Percentiles rank a stretch among this genome's conserved stretches.
These are phyloP conservation scores for Emydocephalus ijimae DNA, from an alignment of 2,113 vertebrate species.

Conservation along the genomic window DNA sequence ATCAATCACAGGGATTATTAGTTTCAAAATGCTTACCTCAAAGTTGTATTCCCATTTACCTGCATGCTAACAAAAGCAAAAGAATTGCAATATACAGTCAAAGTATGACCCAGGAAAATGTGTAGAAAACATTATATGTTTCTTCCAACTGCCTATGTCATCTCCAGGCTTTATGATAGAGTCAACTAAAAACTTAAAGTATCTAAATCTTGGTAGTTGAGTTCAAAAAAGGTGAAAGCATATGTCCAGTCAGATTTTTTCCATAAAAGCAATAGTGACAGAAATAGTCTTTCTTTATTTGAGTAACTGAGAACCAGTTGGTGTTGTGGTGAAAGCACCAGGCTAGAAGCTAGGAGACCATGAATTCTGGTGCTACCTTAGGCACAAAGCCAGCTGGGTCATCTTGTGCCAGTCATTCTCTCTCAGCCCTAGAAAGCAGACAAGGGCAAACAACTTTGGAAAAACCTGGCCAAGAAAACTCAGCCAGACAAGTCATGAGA, in stretches of 20 bases:
- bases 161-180: neutral
- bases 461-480: neutral
- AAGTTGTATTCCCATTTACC: constrained; percentile 97
- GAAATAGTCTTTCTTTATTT: neutral
- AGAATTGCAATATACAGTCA: constrained; percentile 30
- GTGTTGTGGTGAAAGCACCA: neutral
- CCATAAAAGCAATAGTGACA: neutral
- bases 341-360: neutral
- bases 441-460: neutral
- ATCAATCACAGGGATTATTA: constrained; percentile 1
- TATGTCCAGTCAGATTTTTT: neutral
- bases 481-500: neutral
- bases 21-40: constrained; percentile 79
- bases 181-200: neutral
- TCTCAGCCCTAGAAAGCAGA: neutral
- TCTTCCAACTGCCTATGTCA: neutral
- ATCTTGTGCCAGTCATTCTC: neutral
- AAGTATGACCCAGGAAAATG: neutral
- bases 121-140: neutral
- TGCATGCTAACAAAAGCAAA: constrained; percentile 74
- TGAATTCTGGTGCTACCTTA: neutral
- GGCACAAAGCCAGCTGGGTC: neutral
- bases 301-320: neutral
- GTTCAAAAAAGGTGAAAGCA: neutral
- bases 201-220: neutral